These are phyloP conservation scores for Tholera decimalis DNA, from an alignment of 2,888 invertebrate genomes.

Conservation along the genomic window DNA sequence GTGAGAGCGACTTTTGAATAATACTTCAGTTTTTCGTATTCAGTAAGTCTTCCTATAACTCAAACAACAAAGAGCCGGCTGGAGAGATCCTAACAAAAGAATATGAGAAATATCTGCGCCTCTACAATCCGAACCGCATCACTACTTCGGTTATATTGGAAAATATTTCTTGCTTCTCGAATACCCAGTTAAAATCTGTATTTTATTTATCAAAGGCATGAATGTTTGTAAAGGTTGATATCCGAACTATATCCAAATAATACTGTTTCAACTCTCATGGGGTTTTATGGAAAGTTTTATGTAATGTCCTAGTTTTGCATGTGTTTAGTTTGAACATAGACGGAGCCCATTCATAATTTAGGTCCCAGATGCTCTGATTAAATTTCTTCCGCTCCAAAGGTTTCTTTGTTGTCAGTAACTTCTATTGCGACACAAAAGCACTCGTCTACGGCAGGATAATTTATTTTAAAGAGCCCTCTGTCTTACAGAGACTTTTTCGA, in stretches of 20 bases:
- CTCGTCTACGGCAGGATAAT: conserved; percentile 76
- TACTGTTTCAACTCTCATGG: conserved; percentile 15
- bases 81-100: conserved; percentile 86
- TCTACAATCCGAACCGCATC: conserved; percentile 84
- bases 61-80: conserved; percentile 86
- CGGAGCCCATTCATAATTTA: conserved; percentile 73
- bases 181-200: conserved; percentile 66
- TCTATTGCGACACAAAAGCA: conserved; percentile 78
- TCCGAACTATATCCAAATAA: conserved; percentile 42
- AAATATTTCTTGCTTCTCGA: conserved; percentile 83
- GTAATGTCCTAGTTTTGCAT: conserved; percentile 60
- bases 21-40: conserved; percentile 84
- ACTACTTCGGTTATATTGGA: conserved; percentile 84
- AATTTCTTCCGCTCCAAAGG: conserved; percentile 77
- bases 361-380: conserved; percentile 79
- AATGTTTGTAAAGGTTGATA: conserved; percentile 54
- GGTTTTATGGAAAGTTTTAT: conserved; percentile 57
- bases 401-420: conserved; percentile 78
- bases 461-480: conserved; percentile 77
- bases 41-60: conserved; percentile 83
- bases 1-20: conserved; percentile 77
- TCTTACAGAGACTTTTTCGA: conserved; percentile 67
- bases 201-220: conserved; percentile 53
- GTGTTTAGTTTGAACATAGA: conserved; percentile 59
- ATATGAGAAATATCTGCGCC: conserved; percentile 88